phyloP scores from a whole-genome alignment of 2,888 invertebrate genomes.

The Pemphredon lugubris region DNA sequence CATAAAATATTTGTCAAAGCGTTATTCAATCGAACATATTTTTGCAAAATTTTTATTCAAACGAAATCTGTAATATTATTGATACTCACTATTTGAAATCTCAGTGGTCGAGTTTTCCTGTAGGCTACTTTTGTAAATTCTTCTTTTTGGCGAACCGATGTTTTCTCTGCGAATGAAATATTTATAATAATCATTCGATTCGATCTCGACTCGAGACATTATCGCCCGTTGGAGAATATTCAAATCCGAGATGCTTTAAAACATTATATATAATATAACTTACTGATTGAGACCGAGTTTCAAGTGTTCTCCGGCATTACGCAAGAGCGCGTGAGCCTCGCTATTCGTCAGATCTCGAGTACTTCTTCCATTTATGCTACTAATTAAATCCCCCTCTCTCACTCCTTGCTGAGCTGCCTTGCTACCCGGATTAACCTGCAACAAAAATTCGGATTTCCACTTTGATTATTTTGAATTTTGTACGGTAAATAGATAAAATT shows the following conservation, averaged over 20 bases:
- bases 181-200: neutral
- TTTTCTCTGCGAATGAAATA: slow-evolving; percentile 84
- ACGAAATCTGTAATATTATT: neutral
- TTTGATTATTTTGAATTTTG: slow-evolving; percentile 7
- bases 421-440: slow-evolving; percentile 93
- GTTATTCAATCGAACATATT: neutral
- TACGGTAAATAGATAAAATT: too few species aligned
- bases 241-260: too few species aligned
- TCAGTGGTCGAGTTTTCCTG: slow-evolving; percentile 82
- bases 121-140: slow-evolving; percentile 80
- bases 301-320: slow-evolving; percentile 86
- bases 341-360: slow-evolving; percentile 87
- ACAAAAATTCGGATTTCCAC: slow-evolving; percentile 65
- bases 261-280: too few species aligned
- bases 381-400: slow-evolving; percentile 91
- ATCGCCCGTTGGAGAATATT: too few species aligned
- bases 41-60: neutral
- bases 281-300: slow-evolving; percentile 88
- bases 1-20: neutral
- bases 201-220: neutral
- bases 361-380: slow-evolving; percentile 88
- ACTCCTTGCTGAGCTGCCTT: slow-evolving; percentile 91
- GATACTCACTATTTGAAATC: slow-evolving; percentile 81
- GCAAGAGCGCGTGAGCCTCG: slow-evolving; percentile 88
- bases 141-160: slow-evolving; percentile 84